phyloP scores from a whole-genome alignment of 2,797 vertebrate species.

The Anguilla obscura region DNA sequence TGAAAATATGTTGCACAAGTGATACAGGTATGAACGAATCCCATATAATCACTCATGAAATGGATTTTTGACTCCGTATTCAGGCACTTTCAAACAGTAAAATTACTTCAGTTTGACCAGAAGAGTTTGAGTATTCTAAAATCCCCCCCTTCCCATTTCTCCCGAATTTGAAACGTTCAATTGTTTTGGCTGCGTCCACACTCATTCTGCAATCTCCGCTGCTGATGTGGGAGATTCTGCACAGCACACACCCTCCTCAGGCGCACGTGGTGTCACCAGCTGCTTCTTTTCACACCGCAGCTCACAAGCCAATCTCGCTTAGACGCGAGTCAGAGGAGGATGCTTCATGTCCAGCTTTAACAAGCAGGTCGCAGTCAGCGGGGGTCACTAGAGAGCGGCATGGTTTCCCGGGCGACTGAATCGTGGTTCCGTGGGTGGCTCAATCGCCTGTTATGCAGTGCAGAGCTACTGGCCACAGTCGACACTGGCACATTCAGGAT shows the following conservation, averaged over 20 bases:
- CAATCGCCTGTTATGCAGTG: neutral
- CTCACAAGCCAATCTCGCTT: neutral
- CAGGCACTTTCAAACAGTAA: neutral
- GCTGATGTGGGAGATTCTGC: too few species aligned
- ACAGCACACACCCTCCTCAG: neutral
- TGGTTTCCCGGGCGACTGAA: too few species aligned
- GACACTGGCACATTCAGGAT: neutral
- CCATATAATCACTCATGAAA: neutral
- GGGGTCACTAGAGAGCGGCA: neutral
- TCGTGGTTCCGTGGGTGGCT: neutral
- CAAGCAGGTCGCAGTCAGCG: too few species aligned
- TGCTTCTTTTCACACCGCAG: neutral
- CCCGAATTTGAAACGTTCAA: neutral
- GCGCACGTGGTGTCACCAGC: neutral
- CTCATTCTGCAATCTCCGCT: too few species aligned
- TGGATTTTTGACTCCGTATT: neutral
- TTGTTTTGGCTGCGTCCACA: neutral
- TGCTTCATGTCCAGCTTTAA: neutral
- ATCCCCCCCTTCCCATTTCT: neutral
- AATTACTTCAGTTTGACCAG: neutral
- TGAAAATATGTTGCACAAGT: conserved; percentile 38
- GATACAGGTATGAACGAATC: neutral
- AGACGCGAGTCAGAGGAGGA: neutral
- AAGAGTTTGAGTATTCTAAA: neutral
- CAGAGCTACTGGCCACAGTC: neutral